phyloP scores from a whole-genome alignment of 1,140 invertebrate genomes.

The Paraescarpia echinospica region DNA sequence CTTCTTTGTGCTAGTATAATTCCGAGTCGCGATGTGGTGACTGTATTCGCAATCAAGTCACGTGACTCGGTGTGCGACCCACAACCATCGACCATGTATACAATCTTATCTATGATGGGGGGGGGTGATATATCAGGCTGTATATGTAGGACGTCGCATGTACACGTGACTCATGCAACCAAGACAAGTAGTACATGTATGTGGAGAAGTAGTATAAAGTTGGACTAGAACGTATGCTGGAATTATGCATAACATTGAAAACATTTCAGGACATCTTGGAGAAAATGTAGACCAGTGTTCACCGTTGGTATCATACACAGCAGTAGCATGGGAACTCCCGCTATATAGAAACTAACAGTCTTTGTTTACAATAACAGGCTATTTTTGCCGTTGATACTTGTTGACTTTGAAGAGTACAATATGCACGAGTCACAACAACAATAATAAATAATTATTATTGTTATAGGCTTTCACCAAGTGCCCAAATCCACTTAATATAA shows the following conservation, averaged over 20 bases:
- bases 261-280: neutral
- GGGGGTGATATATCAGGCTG: neutral
- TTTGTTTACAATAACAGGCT: neutral
- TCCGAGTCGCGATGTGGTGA: neutral
- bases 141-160: neutral
- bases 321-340: neutral
- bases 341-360: neutral
- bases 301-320: neutral
- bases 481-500: no score
- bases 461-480: no score
- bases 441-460: neutral
- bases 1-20: neutral
- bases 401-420: neutral
- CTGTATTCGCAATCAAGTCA: neutral
- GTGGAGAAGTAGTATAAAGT: neutral
- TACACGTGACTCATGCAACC: neutral
- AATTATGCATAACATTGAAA: no score
- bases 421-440: neutral
- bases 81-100: neutral
- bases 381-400: neutral
- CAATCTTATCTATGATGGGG: neutral
- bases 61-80: neutral
- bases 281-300: neutral
- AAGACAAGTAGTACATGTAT: neutral
- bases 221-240: no score